Evolutionary conservation across 2,797 vertebrate species (phyloP), one percentile per base, ranked within the genome.

Genomic region (Peromyscus attwateri): DNA sequence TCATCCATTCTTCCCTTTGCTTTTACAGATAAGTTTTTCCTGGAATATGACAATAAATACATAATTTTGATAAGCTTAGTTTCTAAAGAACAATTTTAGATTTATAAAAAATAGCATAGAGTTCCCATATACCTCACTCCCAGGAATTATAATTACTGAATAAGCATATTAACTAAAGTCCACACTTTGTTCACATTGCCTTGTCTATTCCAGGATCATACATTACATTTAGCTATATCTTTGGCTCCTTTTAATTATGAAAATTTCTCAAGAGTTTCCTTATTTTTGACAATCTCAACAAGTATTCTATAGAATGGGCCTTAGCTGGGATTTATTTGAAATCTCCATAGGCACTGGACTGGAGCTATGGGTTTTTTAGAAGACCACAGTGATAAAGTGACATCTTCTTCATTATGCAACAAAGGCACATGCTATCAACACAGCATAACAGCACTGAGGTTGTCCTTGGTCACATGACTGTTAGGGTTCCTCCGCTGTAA

Each of bases 21-120:
- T 91, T 94, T 93, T 77, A 70, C 21, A 88, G 49, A 70, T 57
- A 87, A 73, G 49, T 76, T 83, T 92, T 79, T 81, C 87, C 76
- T 89, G 0, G 12, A 85, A 46, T 8, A 52, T 68, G 11, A 29
- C 25, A 31, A 9, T 49, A 60, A 81, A 29, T 68, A 29, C 71
- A 9, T 40, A 73, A 73, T 85, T 92, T 92, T 66, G 77, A 84
- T 71, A 40, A 87, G 49, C 3, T 52, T 80, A 43, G 37, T 83
- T 76, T 84, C 57, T 91, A 19, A 34, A 34, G 8, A 84, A 81
- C 1, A 66, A 40, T 92, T 91, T 83, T 88, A 81, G 52, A 96
- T 92, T 80, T 70, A 52, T 2, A 34, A 49, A 91, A 93, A 79
- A 16, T 34, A 64, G 14, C 40, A 29, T 17, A 55, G 43, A 46